These are phyloP conservation scores for Pyrochroa serraticornis DNA, from an alignment of 2,888 invertebrate species.

Conservation along the genomic window DNA sequence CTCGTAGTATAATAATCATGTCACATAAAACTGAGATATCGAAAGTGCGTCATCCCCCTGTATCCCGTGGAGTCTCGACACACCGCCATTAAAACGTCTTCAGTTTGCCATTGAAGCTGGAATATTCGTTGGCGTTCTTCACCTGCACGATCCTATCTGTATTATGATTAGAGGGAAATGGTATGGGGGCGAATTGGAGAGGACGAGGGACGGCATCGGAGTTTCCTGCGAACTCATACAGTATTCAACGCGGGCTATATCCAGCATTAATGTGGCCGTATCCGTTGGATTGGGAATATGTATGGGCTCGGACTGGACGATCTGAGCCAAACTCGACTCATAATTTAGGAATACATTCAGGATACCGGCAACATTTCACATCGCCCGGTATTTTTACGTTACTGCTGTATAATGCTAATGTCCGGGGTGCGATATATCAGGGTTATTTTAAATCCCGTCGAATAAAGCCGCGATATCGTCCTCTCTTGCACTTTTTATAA, in stretches of 20 bases:
- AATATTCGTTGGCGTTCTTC: slow-evolving; percentile 10
- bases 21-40: slow-evolving; percentile 57
- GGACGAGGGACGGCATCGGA: slow-evolving; percentile 17
- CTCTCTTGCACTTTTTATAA: slow-evolving; percentile 10
- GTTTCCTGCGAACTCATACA: slow-evolving; percentile 41
- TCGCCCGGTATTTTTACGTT: slow-evolving; percentile 35
- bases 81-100: slow-evolving; percentile 41
- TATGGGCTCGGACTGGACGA: slow-evolving; percentile 42
- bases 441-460: slow-evolving; percentile 22
- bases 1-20: slow-evolving; percentile 57
- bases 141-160: slow-evolving; percentile 20
- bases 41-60: slow-evolving; percentile 51
- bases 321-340: slow-evolving; percentile 44
- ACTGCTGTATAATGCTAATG: slow-evolving; percentile 40
- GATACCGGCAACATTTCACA: slow-evolving; percentile 41
- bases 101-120: slow-evolving; percentile 5
- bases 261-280: slow-evolving; percentile 49
- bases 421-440: slow-evolving; percentile 16
- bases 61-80: slow-evolving; percentile 38
- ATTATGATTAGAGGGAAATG: slow-evolving; percentile 26
- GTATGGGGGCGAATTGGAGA: slow-evolving; percentile 6
- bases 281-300: slow-evolving; percentile 50
- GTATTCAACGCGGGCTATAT: slow-evolving; percentile 52
- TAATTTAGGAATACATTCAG: slow-evolving; percentile 48
- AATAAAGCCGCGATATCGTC: slow-evolving; percentile 8